Evolutionary conservation across 2,113 vertebrate genomes (phyloP), one percentile per base, ranked within the genome.

Genomic region (Psilopogon haemacephalus): DNA sequence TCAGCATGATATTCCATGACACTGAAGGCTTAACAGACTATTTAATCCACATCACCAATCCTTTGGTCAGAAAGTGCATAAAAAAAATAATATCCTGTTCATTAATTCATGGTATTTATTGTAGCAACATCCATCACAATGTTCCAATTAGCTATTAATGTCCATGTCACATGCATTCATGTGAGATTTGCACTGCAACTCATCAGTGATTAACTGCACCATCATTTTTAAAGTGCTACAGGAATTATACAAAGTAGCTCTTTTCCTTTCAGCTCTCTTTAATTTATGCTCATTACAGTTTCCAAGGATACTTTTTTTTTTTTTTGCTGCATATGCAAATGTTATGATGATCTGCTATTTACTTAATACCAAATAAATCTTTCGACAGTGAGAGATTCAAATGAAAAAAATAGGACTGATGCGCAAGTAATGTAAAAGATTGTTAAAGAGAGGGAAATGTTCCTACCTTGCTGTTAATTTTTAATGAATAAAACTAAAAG

Each of bases 101-200:
- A 62, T 94, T 86, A 91, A 83, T 83, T 64, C 42, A n/a, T n/a
- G 8, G 4, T 76, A 74, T 92, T 88, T 95, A 79, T 88, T 71
- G 26, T 63, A 79, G 38, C 50, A 71, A 64, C 21, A 72, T 88
- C 81, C 13, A 86, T 93, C 86, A 86, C 52, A 71, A 56, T 90
- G 60, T 94, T 81, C 69, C 72, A 88, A 83, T 94, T 92, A 93
- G 67, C 65, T 81, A 52, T 82, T 84, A 93, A 94, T 88, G 32
- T 93, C 58, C n/a, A 70, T 72, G n/a, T 85, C 69, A 87, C 50
- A 84, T 4, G 0, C 88, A 93, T 70, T 94, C 88, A 78, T 71
- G 80, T 60, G 56, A 88, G 73, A 81, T 94, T 79, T 74, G 27
- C 32, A 42, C n/a, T 80, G 48, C 64, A 94, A 84, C 79, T 94